Conservation (phyloP, 1,140 invertebrate species). For the Rhynchophorus ferrugineus region DNA sequence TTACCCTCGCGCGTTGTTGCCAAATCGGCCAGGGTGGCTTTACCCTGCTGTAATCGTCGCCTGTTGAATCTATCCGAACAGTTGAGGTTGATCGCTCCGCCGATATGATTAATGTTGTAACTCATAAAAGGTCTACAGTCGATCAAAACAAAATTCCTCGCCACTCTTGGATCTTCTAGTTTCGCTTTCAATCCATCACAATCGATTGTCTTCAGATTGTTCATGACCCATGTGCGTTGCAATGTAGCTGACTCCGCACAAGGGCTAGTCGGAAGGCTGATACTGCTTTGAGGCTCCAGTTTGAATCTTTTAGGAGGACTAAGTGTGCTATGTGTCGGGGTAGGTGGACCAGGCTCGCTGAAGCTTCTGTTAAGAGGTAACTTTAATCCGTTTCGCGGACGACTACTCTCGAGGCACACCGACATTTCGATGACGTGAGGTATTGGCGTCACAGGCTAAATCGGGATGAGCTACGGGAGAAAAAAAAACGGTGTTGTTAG, state of each 20-base stretch:
- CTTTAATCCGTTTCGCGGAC: constrained; percentile 50
- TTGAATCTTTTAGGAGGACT: constrained; percentile 49
- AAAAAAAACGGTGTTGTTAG: constrained; percentile 31
- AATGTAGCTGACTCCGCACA: constrained; percentile 49
- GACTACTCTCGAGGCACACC: constrained; percentile 46
- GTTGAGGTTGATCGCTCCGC: constrained; percentile 67
- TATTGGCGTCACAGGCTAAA: constrained; percentile 36
- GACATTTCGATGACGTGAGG: constrained; percentile 38
- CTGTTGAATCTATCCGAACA: constrained; percentile 68
- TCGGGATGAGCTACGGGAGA: constrained; percentile 38
- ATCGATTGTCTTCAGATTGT: constrained; percentile 36
- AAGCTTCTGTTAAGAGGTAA: constrained; percentile 52
- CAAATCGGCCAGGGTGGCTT: constrained; percentile 59
- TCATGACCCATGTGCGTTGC: constrained; percentile 44
- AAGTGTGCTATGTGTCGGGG: constrained; percentile 23
- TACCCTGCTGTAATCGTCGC: constrained; percentile 59
- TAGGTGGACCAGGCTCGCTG: constrained; percentile 51
- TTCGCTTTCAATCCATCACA: constrained; percentile 38
- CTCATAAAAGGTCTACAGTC: constrained; percentile 67
- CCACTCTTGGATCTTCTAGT: constrained; percentile 31
- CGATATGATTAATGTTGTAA: constrained; percentile 64
- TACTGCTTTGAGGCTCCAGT: constrained; percentile 44
- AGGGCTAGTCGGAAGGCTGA: constrained; percentile 50
- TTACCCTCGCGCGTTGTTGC: constrained; percentile 57
- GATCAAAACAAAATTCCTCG: constrained; percentile 47